These are phyloP conservation scores for Biston stratarius DNA, from an alignment of 2,888 invertebrate genomes.

Conservation along the genomic window DNA sequence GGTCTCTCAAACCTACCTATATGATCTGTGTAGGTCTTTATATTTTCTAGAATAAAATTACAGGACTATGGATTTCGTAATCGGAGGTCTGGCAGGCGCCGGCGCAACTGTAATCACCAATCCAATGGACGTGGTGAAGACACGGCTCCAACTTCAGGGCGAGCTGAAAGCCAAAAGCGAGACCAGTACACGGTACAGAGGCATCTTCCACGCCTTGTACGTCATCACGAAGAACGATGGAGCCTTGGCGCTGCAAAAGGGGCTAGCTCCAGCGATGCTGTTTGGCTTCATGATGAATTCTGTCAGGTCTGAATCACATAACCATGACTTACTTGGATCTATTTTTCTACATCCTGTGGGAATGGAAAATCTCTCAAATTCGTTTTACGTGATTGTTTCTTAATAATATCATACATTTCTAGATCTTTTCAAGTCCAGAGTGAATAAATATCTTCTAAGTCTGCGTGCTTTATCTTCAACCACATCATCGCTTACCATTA, in stretches of 20 bases:
- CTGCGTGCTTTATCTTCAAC: too few relatives aligned
- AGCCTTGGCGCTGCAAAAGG: constrained; percentile 90
- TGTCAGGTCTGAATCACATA: constrained; percentile 63
- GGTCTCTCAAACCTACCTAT: too few relatives aligned
- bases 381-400: too few relatives aligned
- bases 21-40: not conserved
- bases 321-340: too few relatives aligned
- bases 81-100: constrained; percentile 91
- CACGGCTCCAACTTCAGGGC: constrained; percentile 94
- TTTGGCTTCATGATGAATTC: constrained; percentile 90
- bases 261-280: constrained; percentile 92
- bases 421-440: too few relatives aligned
- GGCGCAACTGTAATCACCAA: constrained; percentile 94
- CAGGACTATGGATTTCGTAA: constrained; percentile 88
- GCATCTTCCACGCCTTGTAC: constrained; percentile 92
- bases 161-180: constrained; percentile 87
- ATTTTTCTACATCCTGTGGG: too few relatives aligned
- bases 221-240: constrained; percentile 92
- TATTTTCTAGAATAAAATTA: constrained; percentile 12
- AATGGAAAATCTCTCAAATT: too few relatives aligned
- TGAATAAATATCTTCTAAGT: too few relatives aligned
- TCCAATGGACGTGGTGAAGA: constrained; percentile 96
- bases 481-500: too few relatives aligned
- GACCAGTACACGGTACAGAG: constrained; percentile 87
- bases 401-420: too few relatives aligned